Evolutionary conservation across 2,113 vertebrate species (phyloP), one percentile per base, ranked within the genome.

Genomic region (Tamias sibiricus): DNA sequence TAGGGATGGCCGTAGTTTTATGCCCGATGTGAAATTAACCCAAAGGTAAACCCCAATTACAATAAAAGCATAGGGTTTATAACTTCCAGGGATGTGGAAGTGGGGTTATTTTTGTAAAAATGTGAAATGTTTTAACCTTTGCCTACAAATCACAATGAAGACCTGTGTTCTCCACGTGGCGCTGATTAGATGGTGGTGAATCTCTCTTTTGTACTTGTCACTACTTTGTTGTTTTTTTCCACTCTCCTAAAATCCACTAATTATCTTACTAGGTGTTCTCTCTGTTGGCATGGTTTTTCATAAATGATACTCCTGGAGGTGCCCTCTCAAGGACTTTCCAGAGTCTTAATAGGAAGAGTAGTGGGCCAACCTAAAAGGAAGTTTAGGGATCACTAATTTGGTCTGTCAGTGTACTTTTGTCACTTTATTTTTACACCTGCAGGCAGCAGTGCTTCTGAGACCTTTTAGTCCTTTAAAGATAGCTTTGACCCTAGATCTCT

Each of bases 401-500:
- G 95, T 96, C 97, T 96, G 97, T 87, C 97, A 90, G 91, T 96
- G 17, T 84, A 95, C 97, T 95, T 97, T 96, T 97, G 97, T 97
- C 94, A 81, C 94, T 98, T 98, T 97, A 97, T 97, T 97, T 98
- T 98, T 98, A 97, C 35, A 97, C 95, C 97, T 96, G 95, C 97
- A 98, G 97, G 97, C 98, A 98, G 97, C 97, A 97, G 95, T 96
- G 97, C 98, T 98, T 98, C 98, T 97, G 97, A 98, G 98, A 97
- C 97, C 98, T 97, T 97, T 96, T 87, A 77, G 94, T 97, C 96
- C 82, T 98, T 97, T 97, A 97, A 98, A 98, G 98, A 96, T 75
- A 90, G 95, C 97, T 98, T 98, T 98, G 97, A 98, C 98, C 96
- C 96, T 77, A 76, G 97, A 95, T 97, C 97, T 96, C 97, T 98